These are phyloP conservation scores for Callithrix jacchus DNA, from an alignment of 2,113 vertebrate genomes.

Conservation along the genomic window DNA sequence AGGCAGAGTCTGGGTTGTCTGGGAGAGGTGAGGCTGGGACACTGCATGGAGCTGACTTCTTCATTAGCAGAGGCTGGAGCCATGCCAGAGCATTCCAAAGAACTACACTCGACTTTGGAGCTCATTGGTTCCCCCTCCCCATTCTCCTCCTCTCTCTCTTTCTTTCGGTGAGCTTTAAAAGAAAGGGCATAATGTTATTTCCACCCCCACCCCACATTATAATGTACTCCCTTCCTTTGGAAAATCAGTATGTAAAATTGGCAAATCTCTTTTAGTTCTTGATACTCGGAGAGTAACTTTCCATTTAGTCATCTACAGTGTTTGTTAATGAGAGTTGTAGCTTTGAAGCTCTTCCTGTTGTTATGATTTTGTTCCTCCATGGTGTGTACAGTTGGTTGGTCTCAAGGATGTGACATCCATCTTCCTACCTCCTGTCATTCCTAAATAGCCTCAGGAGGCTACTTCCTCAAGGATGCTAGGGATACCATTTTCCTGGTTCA, in stretches of 20 bases:
- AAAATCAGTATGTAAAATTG: background rate
- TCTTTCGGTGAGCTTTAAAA: slow-evolving; percentile 36
- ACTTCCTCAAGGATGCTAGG: background rate
- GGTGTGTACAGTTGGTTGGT: background rate
- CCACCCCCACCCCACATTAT: background rate
- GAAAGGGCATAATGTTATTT: slow-evolving; percentile 54
- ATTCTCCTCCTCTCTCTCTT: background rate
- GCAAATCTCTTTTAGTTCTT: slow-evolving; percentile 7
- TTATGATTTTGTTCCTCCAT: background rate
- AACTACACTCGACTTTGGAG: slow-evolving; percentile 62
- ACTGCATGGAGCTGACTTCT: slow-evolving; percentile 69
- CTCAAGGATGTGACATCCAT: background rate
- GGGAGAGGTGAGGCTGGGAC: slow-evolving; percentile 66
- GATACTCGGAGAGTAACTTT: background rate
- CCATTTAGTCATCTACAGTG: background rate
- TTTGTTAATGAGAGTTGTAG: background rate
- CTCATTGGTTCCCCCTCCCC: slow-evolving; percentile 9
- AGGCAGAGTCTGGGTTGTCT: background rate
- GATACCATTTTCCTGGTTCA: background rate
- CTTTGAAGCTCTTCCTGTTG: background rate
- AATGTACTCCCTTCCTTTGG: slow-evolving; percentile 55
- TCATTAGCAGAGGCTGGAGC: slow-evolving; percentile 78
- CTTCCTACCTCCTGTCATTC: background rate
- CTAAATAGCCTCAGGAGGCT: background rate
- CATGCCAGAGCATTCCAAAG: slow-evolving; percentile 71